Percentiles rank a stretch among this genome's conserved stretches.
These are phyloP conservation scores for Aurelia sp. DNA, from an alignment of 30 jellyfish, hydroid and myxozoan species.

Conservation along the genomic window DNA sequence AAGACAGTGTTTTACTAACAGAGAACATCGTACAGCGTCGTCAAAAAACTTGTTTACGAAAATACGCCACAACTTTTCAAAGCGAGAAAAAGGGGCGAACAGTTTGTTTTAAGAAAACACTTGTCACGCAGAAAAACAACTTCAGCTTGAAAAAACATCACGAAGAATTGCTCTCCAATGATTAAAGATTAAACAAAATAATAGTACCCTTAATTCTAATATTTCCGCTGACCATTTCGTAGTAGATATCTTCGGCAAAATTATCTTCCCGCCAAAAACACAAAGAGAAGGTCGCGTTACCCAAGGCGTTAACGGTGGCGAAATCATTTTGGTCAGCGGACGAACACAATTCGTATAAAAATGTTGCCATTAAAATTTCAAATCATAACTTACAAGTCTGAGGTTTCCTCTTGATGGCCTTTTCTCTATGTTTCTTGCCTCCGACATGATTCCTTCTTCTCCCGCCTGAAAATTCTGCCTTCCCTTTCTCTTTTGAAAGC, in stretches of 20 bases:
- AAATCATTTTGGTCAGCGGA: slow-evolving; percentile 15
- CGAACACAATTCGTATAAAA: neutral
- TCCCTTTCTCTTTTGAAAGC: neutral
- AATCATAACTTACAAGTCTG: slow-evolving; percentile 40
- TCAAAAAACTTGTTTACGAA: no score
- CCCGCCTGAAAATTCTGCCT: neutral
- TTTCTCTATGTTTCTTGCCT: slow-evolving; percentile 35
- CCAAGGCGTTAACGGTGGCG: neutral
- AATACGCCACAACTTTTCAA: no score
- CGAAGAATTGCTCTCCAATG: no score
- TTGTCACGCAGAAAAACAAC: no score
- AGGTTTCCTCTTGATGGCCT: slow-evolving; percentile 59
- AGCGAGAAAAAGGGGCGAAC: no score
- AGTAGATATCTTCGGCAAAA: neutral
- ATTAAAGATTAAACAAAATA: no score
- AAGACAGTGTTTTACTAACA: no score
- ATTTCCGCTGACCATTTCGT: slow-evolving; percentile 54
- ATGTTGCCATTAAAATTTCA: no score
- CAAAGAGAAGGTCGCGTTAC: neutral
- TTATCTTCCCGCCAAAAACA: slow-evolving; percentile 66
- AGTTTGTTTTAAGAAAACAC: no score
- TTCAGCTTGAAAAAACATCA: no score
- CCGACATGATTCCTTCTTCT: slow-evolving; percentile 38
- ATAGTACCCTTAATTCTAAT: neutral
- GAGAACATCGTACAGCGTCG: no score